phyloP scores from a whole-genome alignment of 2,888 invertebrate genomes.

The Eudemis profundana region DNA sequence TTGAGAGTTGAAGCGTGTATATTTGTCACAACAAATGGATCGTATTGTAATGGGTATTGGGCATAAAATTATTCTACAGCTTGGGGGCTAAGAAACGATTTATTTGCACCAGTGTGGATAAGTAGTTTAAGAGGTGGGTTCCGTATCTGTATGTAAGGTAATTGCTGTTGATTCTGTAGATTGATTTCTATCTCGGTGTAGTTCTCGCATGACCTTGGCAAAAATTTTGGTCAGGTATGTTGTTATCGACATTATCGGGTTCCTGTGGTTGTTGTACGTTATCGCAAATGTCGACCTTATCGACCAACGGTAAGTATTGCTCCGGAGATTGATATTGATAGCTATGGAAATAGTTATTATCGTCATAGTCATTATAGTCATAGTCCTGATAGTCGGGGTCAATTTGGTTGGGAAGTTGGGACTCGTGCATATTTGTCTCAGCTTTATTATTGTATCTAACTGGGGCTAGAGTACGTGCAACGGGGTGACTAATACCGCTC shows the following conservation, averaged over 20 bases:
- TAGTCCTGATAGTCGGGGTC: no score
- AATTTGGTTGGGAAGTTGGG: constrained; percentile 5
- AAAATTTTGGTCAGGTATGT: constrained; percentile 6
- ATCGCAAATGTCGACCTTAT: no score
- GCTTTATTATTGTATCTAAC: no score
- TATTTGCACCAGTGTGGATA: constrained; percentile 30
- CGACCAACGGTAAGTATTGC: no score
- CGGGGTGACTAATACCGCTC: constrained; percentile 40
- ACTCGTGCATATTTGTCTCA: constrained; percentile 4
- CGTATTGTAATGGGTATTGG: neutral
- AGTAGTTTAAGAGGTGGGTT: constrained; percentile 15
- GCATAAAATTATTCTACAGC: neutral
- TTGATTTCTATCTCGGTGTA: constrained; percentile 22
- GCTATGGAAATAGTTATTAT: no score
- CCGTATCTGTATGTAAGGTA: constrained; percentile 21
- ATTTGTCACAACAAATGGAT: constrained; percentile 8
- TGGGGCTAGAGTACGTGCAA: constrained; percentile 30
- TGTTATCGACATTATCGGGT: constrained; percentile 16
- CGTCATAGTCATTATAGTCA: no score
- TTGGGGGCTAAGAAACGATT: constrained; percentile 28
- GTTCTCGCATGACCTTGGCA: neutral
- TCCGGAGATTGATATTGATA: no score
- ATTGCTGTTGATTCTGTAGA: constrained; percentile 19
- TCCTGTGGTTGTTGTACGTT: no score
- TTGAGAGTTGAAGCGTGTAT: constrained; percentile 49